Evolutionary conservation across 2,797 vertebrate genomes (phyloP).

Genomic region (Petrocephalus sullivani): DNA sequence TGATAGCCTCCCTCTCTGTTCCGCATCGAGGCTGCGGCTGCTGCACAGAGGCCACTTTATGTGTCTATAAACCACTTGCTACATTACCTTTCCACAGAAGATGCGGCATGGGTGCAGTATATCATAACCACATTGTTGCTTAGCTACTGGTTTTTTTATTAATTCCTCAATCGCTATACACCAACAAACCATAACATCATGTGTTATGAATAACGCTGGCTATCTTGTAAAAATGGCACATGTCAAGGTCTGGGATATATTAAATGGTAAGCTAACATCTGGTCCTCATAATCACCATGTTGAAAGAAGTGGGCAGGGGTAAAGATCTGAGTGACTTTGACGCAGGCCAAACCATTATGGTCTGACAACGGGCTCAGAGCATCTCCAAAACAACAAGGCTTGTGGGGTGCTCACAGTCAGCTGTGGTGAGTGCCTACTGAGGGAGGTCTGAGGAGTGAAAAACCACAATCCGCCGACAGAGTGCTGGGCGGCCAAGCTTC

Average conservation of each 20-base stretch:
- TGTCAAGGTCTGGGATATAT: neutral
- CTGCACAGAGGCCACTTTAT: neutral
- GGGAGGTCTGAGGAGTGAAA: neutral
- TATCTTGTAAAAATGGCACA: neutral
- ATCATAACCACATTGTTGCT: neutral
- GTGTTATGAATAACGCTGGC: neutral
- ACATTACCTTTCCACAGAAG: neutral
- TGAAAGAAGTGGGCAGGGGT: neutral
- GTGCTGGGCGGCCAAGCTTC: neutral
- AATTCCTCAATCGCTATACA: neutral
- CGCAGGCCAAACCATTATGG: neutral
- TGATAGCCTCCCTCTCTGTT: neutral
- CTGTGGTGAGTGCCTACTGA: too few species aligned
- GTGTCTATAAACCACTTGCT: neutral
- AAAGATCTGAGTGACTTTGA: neutral
- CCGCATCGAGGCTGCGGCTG: neutral
- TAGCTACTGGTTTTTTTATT: too few species aligned
- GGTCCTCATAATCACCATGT: neutral
- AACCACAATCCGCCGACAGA: neutral
- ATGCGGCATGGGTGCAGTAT: neutral
- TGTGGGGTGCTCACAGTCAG: neutral
- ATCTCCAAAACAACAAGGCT: neutral
- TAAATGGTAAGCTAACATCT: neutral
- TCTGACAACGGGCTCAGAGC: neutral
- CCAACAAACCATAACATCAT: neutral